A percentile compares a stretch with the other conserved stretches of the same genome.
Evolutionary conservation across 2,797 vertebrate species (phyloP).

Genomic region (Rhyacichthys aspro): DNA sequence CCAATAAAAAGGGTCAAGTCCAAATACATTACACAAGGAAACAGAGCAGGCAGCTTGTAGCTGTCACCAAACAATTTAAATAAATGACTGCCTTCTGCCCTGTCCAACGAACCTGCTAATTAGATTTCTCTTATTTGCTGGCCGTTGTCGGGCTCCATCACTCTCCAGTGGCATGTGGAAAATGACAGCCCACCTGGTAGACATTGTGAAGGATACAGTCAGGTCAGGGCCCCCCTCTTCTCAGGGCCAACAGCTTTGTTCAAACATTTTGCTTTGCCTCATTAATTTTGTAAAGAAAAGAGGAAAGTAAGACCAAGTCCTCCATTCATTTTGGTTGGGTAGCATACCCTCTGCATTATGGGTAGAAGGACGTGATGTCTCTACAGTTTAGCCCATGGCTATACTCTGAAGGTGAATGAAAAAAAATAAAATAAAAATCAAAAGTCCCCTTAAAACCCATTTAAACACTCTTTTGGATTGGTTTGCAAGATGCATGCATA

Average conservation of each 20-base stretch:
- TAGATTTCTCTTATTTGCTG: slow-evolving; percentile 81
- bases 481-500: too few species aligned
- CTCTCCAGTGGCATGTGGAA: slow-evolving; percentile 78
- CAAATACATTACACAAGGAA: slow-evolving; percentile 46
- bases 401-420: slow-evolving; percentile 2
- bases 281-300: slow-evolving; percentile 68
- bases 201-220: slow-evolving; percentile 65
- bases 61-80: slow-evolving; percentile 78
- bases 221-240: slow-evolving; percentile 64
- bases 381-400: slow-evolving; percentile 14
- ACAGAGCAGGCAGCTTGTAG: slow-evolving; percentile 47
- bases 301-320: slow-evolving; percentile 51
- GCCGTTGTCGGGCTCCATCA: slow-evolving; percentile 81
- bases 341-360: slow-evolving; percentile 56
- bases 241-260: slow-evolving; percentile 67
- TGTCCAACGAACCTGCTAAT: slow-evolving; percentile 83
- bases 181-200: slow-evolving; percentile 80
- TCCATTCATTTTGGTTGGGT: slow-evolving; percentile 55
- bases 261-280: slow-evolving; percentile 75
- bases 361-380: slow-evolving; percentile 39
- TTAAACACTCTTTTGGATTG: too few species aligned
- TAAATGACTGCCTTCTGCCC: slow-evolving; percentile 76
- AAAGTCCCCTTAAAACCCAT: neutral
- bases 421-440: neutral
- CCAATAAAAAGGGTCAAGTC: slow-evolving; percentile 62